Base-by-base conservation (phyloP, 1,140 invertebrate genomes). In the Ditylenchus dipsaci region DNA sequence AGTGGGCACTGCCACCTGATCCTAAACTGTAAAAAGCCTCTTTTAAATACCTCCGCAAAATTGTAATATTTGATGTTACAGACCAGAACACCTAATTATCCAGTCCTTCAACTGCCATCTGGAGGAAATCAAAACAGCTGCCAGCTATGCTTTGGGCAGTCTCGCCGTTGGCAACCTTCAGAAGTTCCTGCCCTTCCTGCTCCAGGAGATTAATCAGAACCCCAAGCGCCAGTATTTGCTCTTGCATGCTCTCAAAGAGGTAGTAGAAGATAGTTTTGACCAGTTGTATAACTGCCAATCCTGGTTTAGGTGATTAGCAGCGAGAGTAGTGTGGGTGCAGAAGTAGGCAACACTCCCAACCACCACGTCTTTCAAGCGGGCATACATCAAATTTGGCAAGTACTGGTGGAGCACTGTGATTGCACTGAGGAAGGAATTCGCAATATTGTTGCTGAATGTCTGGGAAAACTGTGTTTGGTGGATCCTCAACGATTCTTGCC, bases 401-500 rank as follows among this genome's bases (percentile, higher is more conserved):
- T 85, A 78, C 85, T 98, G 0, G 92, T 95, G 72, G 88, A 90
- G 77, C 93, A 97, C 82, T 95, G 92, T 75, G 92, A 97, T 83
- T 97, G 92, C 76, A 88, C 87, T 0, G 95, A 97, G 85, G 95
- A 98, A 86, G 94, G 95, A 23, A 96, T 93, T 11, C 87, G 95
- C 53, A 97, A 97, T 85, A 93, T 98, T 1, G 94, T 98, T 1
- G 93, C 95, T 0, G 95, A 98, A 86, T 98, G 95, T 84, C 86
- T 98, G 45, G 95, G 95, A 26, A 96, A 97, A 86, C 86, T 98
- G 15, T 95, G 93, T 17, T 86, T 97, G n/a, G 90, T 97, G 49
- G 92, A 97, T 84, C 93, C 94, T 0, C 86, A 87, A 47, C 88
- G 78, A 29, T 76, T 85, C 21, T 75, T 86, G 7, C 70, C 77